Percentiles rank a stretch among this genome's conserved stretches.
Evolutionary conservation across 2,888 invertebrate species (phyloP).

Genomic region (Bedellia somnulentella): DNA sequence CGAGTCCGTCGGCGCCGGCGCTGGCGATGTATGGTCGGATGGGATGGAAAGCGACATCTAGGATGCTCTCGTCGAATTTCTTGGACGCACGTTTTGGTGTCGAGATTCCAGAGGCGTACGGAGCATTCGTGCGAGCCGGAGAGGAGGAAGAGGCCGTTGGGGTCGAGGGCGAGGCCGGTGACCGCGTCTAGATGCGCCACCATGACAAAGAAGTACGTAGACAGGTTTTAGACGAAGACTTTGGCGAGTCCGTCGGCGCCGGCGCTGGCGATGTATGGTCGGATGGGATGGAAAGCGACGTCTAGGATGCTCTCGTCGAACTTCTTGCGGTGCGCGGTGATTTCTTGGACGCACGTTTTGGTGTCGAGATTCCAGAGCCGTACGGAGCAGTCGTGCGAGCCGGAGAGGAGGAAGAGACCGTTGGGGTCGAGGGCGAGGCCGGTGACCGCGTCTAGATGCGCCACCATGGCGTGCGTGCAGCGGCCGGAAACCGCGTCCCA

Average conservation of each 20-base stretch:
- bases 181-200: slow-evolving; percentile 99
- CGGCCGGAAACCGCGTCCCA: slow-evolving; percentile 96
- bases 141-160: slow-evolving; percentile 95
- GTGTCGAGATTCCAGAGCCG: slow-evolving; percentile 99
- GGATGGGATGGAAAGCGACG: slow-evolving; percentile 98
- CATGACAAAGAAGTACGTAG: slow-evolving; percentile 54
- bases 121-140: slow-evolving; percentile 99
- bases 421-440: slow-evolving; percentile 97
- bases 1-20: slow-evolving; percentile 97
- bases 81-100: slow-evolving; percentile 99
- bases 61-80: slow-evolving; percentile 99
- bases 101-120: slow-evolving; percentile 97
- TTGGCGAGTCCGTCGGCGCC: slow-evolving; percentile 99
- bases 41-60: slow-evolving; percentile 99
- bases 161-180: slow-evolving; percentile 96
- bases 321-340: slow-evolving; percentile 99
- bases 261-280: slow-evolving; percentile 98
- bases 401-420: slow-evolving; percentile 96
- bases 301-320: slow-evolving; percentile 99
- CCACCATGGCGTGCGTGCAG: slow-evolving; percentile 96
- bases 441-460: slow-evolving; percentile 98
- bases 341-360: slow-evolving; percentile 99
- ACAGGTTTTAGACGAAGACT: slow-evolving; percentile 81
- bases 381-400: slow-evolving; percentile 98
- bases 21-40: slow-evolving; percentile 98